Percentiles rank a stretch among this genome's conserved stretches.
phyloP scores from a whole-genome alignment of 2,113 vertebrate genomes.

The Pachyramphus minor region DNA sequence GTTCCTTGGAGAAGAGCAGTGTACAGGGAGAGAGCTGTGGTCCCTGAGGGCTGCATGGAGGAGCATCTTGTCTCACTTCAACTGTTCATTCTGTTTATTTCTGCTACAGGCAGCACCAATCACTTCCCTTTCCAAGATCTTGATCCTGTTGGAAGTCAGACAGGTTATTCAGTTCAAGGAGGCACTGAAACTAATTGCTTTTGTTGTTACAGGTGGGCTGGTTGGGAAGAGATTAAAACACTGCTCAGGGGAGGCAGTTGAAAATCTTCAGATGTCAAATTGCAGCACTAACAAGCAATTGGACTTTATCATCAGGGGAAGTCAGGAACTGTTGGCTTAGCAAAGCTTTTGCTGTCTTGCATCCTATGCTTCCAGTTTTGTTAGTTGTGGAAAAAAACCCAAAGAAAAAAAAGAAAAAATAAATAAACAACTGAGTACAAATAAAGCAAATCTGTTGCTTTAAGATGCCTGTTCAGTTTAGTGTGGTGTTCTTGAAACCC shows the following conservation, averaged over 20 bases:
- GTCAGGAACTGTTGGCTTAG: background rate
- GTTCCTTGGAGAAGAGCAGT: background rate
- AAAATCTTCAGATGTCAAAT: background rate
- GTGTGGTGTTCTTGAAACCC: background rate
- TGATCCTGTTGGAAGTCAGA: background rate
- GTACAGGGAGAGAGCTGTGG: background rate
- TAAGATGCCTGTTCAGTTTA: background rate
- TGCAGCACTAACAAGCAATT: background rate
- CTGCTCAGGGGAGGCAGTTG: accelerated
- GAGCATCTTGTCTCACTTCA: accelerated
- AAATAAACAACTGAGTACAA: background rate
- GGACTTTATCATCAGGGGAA: background rate
- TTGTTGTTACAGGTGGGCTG: background rate
- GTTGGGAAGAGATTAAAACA: background rate
- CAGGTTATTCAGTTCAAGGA: background rate
- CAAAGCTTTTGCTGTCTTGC: background rate
- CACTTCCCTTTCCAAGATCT: background rate
- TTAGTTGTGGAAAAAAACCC: background rate
- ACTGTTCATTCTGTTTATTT: background rate
- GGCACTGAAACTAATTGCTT: background rate
- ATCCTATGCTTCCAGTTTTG: background rate
- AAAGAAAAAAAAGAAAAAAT: background rate
- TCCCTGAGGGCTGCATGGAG: accelerated
- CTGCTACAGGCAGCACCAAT: background rate
- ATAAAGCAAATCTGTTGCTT: background rate